Base-by-base conservation (phyloP, 23 tunicate genomes). In the Aplidium turbinatum region DNA sequence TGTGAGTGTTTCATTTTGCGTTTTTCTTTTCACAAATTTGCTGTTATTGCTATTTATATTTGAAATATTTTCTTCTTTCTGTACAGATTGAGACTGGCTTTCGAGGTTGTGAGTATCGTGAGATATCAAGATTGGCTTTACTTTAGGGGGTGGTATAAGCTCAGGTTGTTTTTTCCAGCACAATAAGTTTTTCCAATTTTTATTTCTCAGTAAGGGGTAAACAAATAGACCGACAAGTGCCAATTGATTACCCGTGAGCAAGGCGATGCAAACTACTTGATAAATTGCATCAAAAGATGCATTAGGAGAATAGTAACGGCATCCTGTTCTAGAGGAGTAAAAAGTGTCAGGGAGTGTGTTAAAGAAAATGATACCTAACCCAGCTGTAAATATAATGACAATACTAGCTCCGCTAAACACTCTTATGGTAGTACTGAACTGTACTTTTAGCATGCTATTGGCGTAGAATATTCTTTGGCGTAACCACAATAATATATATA, bases 381-480 rank as follows among this genome's bases (percentile, higher is more conserved):
- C 81, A 19, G 57, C 55, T 26, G 57, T 45, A 5, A 77, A 40
- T n/a, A 84, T 54, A 18, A 77, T 28, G 1, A 35, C 48, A 4
- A 84, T 35, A 36, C 90, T 82, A 4, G 61, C 25, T 11, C 63
- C 78, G 38, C 90, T 77, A 45, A 84, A 30, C 23, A 39, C 58
- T 19, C 61, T 47, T 2, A 84, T 35, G 28, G 24, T 2, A 40
- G 35, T 67, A 0, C 76, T 72, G 46, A 50, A 70, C 0, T 34
- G 33, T 29, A 57, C 57, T 29, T 77, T 76, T 52, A 84, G 60
- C 69, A 70, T 72, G 67, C 73, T 68, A 33, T 84, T 83, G 62
- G 48, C 66, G 71, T 84, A 84, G 31, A 84, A 61, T 30, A 70
- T 40, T 26, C 77, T 67, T 34, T 84, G 90, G 9, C 90, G 82